Evolutionary conservation across 37 sponge, comb jelly and placozoan species (phyloP).

Genomic region (Hormiphora californensis): DNA sequence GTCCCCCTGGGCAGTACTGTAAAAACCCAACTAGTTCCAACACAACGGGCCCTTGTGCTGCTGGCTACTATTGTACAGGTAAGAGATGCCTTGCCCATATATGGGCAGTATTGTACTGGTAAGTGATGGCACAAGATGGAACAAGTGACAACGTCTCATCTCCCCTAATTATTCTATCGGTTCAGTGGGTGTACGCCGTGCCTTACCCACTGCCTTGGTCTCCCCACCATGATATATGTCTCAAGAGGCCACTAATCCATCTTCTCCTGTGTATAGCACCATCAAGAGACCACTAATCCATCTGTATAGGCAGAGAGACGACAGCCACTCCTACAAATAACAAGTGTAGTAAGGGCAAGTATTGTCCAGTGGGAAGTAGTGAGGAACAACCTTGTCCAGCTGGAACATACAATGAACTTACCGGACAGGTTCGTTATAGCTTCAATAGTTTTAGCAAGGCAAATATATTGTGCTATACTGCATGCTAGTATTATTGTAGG

Average conservation of each 20-base stretch:
- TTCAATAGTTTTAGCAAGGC: background rate
- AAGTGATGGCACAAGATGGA: background rate
- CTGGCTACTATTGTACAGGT: constrained; percentile 54
- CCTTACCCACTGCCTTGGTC: too few relatives aligned
- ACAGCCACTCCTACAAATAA: too few relatives aligned
- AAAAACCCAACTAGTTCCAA: background rate
- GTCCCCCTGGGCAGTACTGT: constrained; percentile 58
- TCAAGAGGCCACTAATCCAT: too few relatives aligned
- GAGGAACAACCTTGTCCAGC: constrained; percentile 47
- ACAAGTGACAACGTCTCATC: too few relatives aligned
- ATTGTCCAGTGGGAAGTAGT: constrained; percentile 53
- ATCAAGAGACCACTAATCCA: too few relatives aligned
- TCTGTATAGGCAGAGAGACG: too few relatives aligned
- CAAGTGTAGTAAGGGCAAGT: constrained; percentile 41
- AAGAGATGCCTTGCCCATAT: background rate
- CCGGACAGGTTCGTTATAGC: background rate
- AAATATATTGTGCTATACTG: too few relatives aligned
- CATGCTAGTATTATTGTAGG: too few relatives aligned
- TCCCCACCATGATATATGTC: too few relatives aligned
- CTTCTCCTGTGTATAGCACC: too few relatives aligned
- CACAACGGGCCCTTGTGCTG: constrained; percentile 45
- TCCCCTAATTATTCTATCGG: too few relatives aligned
- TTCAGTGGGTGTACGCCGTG: too few relatives aligned
- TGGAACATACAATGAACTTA: constrained; percentile 55
- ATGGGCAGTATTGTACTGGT: background rate